Evolutionary conservation across 2,797 vertebrate species (phyloP), one percentile per base, ranked within the genome.

Genomic region (Chloroceryle inda): DNA sequence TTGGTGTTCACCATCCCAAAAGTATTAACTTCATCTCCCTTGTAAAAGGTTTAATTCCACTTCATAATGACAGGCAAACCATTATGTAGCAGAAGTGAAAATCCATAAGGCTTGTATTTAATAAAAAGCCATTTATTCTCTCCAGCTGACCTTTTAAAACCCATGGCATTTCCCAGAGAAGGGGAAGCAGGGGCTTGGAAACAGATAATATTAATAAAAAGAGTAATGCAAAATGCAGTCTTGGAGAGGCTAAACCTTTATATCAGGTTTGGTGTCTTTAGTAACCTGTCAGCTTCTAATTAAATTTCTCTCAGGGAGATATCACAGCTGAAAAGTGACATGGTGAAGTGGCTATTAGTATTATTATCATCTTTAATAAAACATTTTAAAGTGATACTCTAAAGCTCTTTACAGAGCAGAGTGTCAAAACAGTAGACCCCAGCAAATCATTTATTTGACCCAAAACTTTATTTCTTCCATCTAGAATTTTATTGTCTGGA

Each of bases 101-200:
- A 96, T 93, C 86, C 94, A 84, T 66, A 55, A 26, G 31, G 94
- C 89, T 97, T 86, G 64, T 33, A 35, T 96, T 93, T 85, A 89
- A 91, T 93, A 85, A 95, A 81, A 89, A 93, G 13, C 18, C n/a
- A 62, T 80, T 92, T 85, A 27, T 88, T 89, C 50, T 77, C 59
- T 94, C 84, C 91, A 79, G 84, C 62, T 96, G 87, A 86, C 94
- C 67, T 97, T 93, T 93, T 67, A 55, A 55, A 74, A 94, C 89
- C 9, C 10, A 9, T 62, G 49, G 81, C 6, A 23, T 93, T 96
- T 97, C 94, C 84, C 88, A 83, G 82, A 89, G 80, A 86, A 82
- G 63, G 42, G 76, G 85, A 89, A 92, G 38, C 35, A 22, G 62
- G 79, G 44, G n/a, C 63, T 94, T 97, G 89, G 92, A 91, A 95